Conservation (phyloP, 2,888 invertebrate genomes). For the Drosophila suboccidentalis region DNA sequence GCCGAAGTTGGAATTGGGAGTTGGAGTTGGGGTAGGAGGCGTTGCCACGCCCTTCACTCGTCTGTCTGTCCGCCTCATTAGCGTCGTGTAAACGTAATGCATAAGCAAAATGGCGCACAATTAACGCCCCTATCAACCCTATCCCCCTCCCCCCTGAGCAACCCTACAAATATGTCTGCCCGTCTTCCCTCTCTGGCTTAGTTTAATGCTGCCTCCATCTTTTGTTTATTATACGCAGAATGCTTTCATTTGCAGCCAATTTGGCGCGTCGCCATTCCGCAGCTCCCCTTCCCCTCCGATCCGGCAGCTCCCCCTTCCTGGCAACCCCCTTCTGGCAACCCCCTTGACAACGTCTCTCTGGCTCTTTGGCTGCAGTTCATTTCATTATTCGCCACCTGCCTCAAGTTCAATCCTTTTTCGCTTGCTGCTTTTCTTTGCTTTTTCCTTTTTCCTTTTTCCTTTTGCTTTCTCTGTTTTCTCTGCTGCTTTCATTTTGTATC, state of each 20-base stretch:
- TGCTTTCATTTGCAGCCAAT: constrained; percentile 73
- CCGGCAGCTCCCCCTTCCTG: too few species aligned
- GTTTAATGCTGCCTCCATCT: constrained; percentile 2
- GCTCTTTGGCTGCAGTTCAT: constrained; percentile 65
- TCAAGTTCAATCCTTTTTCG: constrained; percentile 57
- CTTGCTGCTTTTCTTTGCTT: not conserved
- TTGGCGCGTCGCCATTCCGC: constrained; percentile 31
- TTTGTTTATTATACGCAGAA: constrained; percentile 67
- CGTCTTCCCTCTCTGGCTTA: not conserved
- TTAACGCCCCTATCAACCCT: constrained; percentile 30
- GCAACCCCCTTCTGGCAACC: too few species aligned
- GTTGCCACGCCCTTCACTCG: constrained; percentile 34
- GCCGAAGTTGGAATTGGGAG: too few species aligned
- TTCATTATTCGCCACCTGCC: constrained; percentile 66
- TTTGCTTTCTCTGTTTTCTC: not conserved
- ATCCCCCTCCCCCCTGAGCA: not conserved
- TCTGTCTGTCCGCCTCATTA: constrained; percentile 55
- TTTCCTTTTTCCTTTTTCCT: not conserved
- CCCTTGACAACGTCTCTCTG: not conserved
- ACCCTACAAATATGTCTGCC: constrained; percentile 3
- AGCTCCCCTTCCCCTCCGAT: too few species aligned
- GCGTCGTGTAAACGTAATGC: constrained; percentile 62
- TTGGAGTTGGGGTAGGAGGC: not conserved
- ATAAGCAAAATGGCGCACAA: constrained; percentile 57
- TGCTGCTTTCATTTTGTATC: not conserved